A percentile compares a stretch with the other conserved stretches of the same genome.
Conservation (phyloP, 2,113 vertebrate genomes). For the Peromyscus polionotus region DNA sequence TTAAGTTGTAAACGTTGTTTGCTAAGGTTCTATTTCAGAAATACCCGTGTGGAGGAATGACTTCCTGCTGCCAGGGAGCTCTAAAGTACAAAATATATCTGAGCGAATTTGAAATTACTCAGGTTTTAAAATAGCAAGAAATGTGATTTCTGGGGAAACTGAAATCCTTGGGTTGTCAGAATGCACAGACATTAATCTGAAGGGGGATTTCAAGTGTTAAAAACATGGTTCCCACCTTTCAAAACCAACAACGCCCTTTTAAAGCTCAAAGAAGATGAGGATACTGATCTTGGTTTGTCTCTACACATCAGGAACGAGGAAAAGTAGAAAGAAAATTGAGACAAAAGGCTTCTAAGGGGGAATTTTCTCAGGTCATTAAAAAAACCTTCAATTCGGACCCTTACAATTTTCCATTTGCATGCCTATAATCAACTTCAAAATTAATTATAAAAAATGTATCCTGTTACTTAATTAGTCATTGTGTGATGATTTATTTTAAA, state of each 20-base stretch:
- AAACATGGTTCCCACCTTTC: neutral
- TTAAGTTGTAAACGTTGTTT: neutral
- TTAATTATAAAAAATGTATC: constrained; percentile 41
- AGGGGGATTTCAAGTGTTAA: neutral
- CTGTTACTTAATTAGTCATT: constrained; percentile 32
- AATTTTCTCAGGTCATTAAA: constrained; percentile 4
- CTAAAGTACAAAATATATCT: neutral
- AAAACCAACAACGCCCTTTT: neutral
- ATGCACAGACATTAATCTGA: neutral
- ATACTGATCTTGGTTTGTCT: neutral
- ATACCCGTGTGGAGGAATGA: neutral
- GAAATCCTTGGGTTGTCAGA: constrained; percentile 29
- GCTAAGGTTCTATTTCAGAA: constrained; percentile 52
- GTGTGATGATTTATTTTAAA: constrained; percentile 47
- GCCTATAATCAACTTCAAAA: constrained; percentile 35
- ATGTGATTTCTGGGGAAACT: neutral
- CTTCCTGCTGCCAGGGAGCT: constrained; percentile 8
- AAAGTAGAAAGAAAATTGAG: neutral
- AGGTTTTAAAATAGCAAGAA: neutral
- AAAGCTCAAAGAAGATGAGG: neutral
- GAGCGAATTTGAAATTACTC: neutral
- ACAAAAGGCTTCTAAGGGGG: neutral
- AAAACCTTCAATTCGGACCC: neutral
- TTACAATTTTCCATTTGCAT: neutral
- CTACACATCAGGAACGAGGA: neutral